Percentiles rank a stretch among this genome's conserved stretches.
Evolutionary conservation across 2,113 vertebrate species (phyloP).

Genomic region (Pogonocichla stellata): DNA sequence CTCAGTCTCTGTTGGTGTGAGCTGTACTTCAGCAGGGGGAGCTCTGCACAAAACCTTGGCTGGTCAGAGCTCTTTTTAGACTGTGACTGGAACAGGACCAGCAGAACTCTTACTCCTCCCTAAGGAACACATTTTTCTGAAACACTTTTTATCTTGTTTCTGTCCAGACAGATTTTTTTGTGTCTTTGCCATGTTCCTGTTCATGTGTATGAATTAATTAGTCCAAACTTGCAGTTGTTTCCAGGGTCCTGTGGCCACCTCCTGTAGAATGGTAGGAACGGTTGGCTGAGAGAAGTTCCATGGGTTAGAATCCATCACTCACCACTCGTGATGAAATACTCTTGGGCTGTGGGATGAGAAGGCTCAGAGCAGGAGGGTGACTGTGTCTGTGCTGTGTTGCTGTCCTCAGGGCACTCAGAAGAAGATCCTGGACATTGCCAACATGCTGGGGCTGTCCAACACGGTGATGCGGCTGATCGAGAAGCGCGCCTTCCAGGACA

Average conservation of each 20-base stretch:
- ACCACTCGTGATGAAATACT: neutral
- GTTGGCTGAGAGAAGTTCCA: neutral
- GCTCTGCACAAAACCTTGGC: neutral
- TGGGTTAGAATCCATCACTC: neutral
- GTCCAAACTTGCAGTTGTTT: neutral
- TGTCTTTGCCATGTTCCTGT: neutral
- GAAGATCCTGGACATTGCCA: conserved; percentile 97
- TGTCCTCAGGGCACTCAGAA: conserved; percentile 88
- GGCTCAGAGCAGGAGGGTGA: neutral
- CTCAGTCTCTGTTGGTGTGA: neutral
- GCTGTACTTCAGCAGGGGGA: neutral
- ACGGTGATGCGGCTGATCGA: conserved; percentile 97
- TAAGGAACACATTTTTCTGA: neutral
- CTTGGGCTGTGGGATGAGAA: neutral
- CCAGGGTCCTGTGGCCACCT: neutral
- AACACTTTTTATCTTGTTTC: neutral
- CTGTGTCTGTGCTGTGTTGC: neutral
- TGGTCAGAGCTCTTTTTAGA: neutral
- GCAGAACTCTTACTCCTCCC: neutral
- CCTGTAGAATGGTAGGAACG: neutral
- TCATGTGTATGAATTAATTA: neutral
- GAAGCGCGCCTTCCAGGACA: conserved; percentile 93
- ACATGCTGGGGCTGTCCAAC: conserved; percentile 95
- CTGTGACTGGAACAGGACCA: neutral
- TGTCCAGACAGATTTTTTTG: neutral